A percentile compares a stretch with the other conserved stretches of the same genome.
Conservation (phyloP, 1,140 invertebrate genomes). For the Drosophila murphyi region DNA sequence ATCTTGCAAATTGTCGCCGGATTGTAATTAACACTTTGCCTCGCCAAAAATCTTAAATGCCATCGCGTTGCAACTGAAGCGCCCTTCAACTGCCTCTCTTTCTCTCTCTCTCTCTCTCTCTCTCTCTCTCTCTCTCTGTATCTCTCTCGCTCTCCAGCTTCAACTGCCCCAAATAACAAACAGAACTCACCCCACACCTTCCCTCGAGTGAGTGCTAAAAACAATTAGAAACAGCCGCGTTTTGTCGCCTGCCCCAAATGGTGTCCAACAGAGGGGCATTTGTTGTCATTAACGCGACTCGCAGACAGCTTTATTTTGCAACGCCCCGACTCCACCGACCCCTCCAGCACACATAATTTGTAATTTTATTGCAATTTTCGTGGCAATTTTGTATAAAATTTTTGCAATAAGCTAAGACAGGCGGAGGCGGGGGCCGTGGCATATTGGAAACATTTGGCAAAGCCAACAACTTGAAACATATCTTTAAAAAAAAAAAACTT, state of each 20-base stretch:
- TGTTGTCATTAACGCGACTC: slow-evolving; percentile 66
- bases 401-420: slow-evolving; percentile 42
- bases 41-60: slow-evolving; percentile 18
- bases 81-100: background rate
- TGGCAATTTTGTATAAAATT: slow-evolving; percentile 51
- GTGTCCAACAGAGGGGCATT: slow-evolving; percentile 9
- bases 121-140: no score
- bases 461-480: slow-evolving; percentile 11
- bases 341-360: slow-evolving; percentile 37
- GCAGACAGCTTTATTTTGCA: slow-evolving; percentile 1
- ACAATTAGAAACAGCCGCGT: slow-evolving; percentile 79
- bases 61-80: slow-evolving; percentile 6
- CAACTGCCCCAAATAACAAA: slow-evolving; percentile 7
- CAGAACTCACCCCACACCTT: slow-evolving; percentile 32
- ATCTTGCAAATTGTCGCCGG: slow-evolving; percentile 64
- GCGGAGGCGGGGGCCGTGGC: slow-evolving; percentile 23
- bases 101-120: no score
- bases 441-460: slow-evolving; percentile 59
- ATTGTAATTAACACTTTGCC: slow-evolving; percentile 67
- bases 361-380: slow-evolving; percentile 61
- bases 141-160: no score
- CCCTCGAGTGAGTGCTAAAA: slow-evolving; percentile 52
- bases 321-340: background rate
- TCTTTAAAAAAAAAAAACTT: slow-evolving; percentile 23
- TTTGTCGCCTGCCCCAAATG: slow-evolving; percentile 39